Conservation (phyloP, 2,113 vertebrate genomes). For the Psophia crepitans region DNA sequence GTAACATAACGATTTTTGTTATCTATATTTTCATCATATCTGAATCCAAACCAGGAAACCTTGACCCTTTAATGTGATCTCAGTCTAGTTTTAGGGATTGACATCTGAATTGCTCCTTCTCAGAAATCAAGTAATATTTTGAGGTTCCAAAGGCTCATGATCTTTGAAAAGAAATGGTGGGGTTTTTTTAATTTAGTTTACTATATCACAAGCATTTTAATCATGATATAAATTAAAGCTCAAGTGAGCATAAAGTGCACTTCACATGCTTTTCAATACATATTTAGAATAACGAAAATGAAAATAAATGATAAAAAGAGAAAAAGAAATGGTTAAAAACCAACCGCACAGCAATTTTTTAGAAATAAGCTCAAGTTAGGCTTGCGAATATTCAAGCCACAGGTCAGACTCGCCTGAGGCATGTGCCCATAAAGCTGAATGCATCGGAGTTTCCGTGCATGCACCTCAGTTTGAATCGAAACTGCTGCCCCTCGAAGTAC, state of each 20-base stretch:
- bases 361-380: neutral
- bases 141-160: neutral
- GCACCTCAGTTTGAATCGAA: neutral
- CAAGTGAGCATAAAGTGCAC: neutral
- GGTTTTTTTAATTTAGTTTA: neutral
- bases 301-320: neutral
- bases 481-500: fast-evolving
- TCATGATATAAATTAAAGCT: neutral
- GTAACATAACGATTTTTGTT: neutral
- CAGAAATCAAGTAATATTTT: neutral
- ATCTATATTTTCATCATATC: neutral
- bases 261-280: neutral
- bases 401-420: neutral
- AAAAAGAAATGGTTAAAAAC: neutral
- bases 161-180: neutral
- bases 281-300: neutral
- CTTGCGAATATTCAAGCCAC: neutral
- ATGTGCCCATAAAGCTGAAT: neutral
- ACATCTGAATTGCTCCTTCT: neutral
- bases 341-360: neutral
- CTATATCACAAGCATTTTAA: neutral
- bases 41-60: neutral
- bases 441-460: neutral
- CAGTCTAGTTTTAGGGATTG: neutral
- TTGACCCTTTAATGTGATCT: neutral